Base-by-base conservation (phyloP, 2,888 invertebrate genomes). In the Linnaemya tessellans region DNA sequence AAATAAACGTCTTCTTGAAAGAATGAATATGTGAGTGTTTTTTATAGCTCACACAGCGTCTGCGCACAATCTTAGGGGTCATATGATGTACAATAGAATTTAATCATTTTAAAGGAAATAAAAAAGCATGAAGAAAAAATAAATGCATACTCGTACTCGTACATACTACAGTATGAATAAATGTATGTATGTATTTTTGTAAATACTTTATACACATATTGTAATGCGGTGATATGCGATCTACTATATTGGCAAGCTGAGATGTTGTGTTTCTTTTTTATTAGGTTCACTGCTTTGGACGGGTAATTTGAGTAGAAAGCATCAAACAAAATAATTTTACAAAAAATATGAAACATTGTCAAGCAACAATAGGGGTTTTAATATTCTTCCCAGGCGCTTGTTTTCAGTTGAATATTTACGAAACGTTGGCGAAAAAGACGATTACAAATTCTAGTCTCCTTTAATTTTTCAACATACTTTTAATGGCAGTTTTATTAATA, bases 31-130 rank as follows among this genome's bases (percentile, higher is more conserved):
- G 49, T 62, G 70, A 74, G 18, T 20, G 49, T 62, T 56, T 80
- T 73, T 75, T 80, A 38, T 79, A 58, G 74, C 70, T 80, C 70
- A 70, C 78, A 86, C 78, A 71, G 86, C 85, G 88, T 80, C 83
- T 88, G 88, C 88, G 87, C 64, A 84, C 80, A 86, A 62, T 84
- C 83, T 87, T 78, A 86, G 86, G 84, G 82, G 86, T 87, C 81
- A 78, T 79, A 78, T 49, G 56, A 38, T 56, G 71, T 18, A 78
- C 67, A 80, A 81, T 65, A 75, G 62, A 62, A 60, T 62, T 74
- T 79, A 74, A 79, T 85, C 70, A 67, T 78, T 67, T 49, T 70
- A 43, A 78, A 49, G 54, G 64, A 67, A 54, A 46, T 64, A 68
- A 70, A 22, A 84, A 70, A 11, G 35, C 38, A 65, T n/a, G 54